Base-by-base conservation (phyloP, 2,888 invertebrate species). In the Scaptomyza reducta region DNA sequence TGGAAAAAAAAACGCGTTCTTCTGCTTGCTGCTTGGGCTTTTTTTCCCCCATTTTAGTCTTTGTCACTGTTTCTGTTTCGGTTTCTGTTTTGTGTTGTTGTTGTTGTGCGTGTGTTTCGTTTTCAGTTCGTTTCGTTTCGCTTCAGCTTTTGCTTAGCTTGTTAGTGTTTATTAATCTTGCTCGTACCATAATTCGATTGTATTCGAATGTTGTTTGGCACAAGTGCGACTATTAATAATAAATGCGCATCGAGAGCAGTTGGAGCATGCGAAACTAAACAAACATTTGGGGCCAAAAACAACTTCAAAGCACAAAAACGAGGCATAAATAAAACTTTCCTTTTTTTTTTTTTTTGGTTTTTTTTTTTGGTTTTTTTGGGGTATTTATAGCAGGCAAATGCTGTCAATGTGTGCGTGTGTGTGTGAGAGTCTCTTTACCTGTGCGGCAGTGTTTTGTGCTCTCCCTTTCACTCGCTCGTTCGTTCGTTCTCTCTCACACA, bases 21-120 rank as follows among this genome's bases (percentile, higher is more conserved):
- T 31, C 57, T 38, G 22, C 42, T 40, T 62, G n/a, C 44, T 42
- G 16, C 74, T 71, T 74, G 63, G 70, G 49, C 31, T 70, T 57
- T 45, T 45, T 3, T 31, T 31, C 10, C 9, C 10, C 31, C 31
- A 6, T 31, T 18, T 18, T 47, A 31, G 31, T 14, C 46, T 47
- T 70, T 63, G 35, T 42, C 47, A 33, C 33, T 63, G 27, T 31
- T 55, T 40, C 41, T 49, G 5, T 18, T 53, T 22, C 18, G 22
- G 22, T 22, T 22, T 22, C 22, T 22, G 22, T 22, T 1, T 22
- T 22, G 22, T 50, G n/a, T 22, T 41, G 25, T 18, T 49, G 33
- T 13, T 72, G 46, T 16, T 56, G 16, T 67, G 74, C 73, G 77
- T 71, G 71, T 71, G 74, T 74, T 76, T 62, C 74, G 58, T 49